A percentile compares a stretch with the other conserved stretches of the same genome.
Evolutionary conservation across 2,797 vertebrate species (phyloP).

Genomic region (Phoxinus dragarum): DNA sequence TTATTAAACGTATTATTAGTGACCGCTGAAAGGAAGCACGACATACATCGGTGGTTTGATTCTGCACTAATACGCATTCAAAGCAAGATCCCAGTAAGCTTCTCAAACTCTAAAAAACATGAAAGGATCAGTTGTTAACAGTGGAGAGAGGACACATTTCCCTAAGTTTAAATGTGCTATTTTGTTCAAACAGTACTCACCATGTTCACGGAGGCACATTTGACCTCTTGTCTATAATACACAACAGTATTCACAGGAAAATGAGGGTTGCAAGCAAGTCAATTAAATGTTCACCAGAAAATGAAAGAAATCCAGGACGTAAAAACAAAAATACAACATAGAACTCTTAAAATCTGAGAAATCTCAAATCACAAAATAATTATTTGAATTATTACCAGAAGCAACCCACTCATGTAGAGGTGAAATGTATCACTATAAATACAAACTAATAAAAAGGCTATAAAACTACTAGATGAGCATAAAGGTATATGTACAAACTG

Average conservation of each 20-base stretch:
- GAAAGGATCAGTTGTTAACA: conserved; percentile 11
- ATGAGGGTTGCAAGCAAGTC: conserved; percentile 40
- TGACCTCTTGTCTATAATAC: conserved; percentile 74
- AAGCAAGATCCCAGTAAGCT: conserved; percentile 58
- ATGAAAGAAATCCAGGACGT: conserved; percentile 16
- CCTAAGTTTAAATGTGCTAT: conserved; percentile 60
- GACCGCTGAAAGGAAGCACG: conserved; percentile 46
- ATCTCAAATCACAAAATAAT: conserved; percentile 46
- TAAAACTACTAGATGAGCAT: conserved; percentile 65
- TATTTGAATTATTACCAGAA: conserved; percentile 65
- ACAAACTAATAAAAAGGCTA: conserved; percentile 77
- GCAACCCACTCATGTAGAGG: conserved; percentile 59
- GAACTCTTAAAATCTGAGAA: conserved; percentile 42
- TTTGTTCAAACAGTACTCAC: conserved; percentile 68
- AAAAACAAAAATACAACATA: not conserved
- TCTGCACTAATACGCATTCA: conserved; percentile 47
- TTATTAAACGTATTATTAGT: conserved; percentile 39
- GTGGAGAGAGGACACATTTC: conserved; percentile 65
- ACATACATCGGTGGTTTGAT: conserved; percentile 32
- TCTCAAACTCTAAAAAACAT: conserved; percentile 59
- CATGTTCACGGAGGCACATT: conserved; percentile 69
- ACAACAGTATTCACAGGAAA: conserved; percentile 57
- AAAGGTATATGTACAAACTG: conserved; percentile 78
- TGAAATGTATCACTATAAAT: conserved; percentile 71
- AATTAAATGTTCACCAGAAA: conserved; percentile 46